phyloP scores from a whole-genome alignment of 2,888 invertebrate species.

The Drosophila eohydei region DNA sequence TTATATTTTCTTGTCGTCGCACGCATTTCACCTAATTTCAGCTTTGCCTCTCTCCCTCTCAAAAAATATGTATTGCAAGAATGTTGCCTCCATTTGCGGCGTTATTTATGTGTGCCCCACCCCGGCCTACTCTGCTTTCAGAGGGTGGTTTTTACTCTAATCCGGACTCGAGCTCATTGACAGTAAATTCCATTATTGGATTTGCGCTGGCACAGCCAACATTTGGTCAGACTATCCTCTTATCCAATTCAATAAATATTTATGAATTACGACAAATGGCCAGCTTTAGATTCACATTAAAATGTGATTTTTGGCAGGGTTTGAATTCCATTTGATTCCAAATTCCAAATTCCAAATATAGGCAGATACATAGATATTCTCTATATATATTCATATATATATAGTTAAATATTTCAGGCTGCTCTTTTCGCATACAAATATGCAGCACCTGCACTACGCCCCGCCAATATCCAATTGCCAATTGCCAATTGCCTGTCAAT shows the following conservation, averaged over 20 bases:
- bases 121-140: conserved; percentile 9
- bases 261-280: conserved; percentile 39
- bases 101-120: conserved; percentile 63
- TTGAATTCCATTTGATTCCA: not conserved
- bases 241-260: conserved; percentile 65
- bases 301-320: conserved; percentile 4
- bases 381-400: not conserved
- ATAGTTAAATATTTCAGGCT: not conserved
- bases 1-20: conserved; percentile 57
- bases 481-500: conserved; percentile 18
- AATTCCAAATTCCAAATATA: not conserved
- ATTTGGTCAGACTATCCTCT: conserved; percentile 37
- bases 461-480: conserved; percentile 18
- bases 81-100: conserved; percentile 40
- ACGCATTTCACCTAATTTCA: conserved; percentile 29
- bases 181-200: conserved; percentile 77
- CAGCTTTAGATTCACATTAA: conserved; percentile 36
- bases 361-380: too few species aligned
- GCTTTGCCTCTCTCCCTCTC: not conserved
- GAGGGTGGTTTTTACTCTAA: conserved; percentile 22
- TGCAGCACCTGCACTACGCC: not conserved
- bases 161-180: conserved; percentile 36
- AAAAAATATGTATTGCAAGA: conserved; percentile 27
- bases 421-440: not conserved
- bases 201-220: conserved; percentile 57